phyloP scores from a whole-genome alignment of 2,888 invertebrate genomes.

The Auanema sp. region DNA sequence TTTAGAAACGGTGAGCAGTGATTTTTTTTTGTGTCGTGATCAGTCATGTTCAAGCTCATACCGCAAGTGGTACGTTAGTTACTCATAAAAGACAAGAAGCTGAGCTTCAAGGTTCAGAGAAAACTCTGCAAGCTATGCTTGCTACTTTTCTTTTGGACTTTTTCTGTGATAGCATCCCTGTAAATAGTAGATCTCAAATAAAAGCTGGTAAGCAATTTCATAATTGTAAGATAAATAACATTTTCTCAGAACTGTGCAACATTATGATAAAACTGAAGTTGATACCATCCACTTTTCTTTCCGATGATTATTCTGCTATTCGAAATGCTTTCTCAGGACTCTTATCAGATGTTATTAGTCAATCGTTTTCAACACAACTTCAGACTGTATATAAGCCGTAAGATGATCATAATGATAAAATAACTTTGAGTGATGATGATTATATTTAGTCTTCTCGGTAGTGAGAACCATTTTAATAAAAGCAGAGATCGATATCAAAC shows the following conservation, averaged over 20 bases:
- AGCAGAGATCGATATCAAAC: conserved; percentile 26
- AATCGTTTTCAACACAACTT: too few species aligned
- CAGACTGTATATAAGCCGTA: too few species aligned
- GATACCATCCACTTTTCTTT: background rate
- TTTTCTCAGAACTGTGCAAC: too few species aligned
- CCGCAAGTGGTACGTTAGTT: too few species aligned
- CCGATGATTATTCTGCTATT: background rate
- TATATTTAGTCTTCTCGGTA: too few species aligned
- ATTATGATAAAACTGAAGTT: background rate
- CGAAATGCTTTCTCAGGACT: conserved; percentile 1
- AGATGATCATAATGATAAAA: too few species aligned
- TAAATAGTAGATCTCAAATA: background rate
- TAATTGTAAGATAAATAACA: too few species aligned
- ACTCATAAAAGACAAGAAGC: background rate
- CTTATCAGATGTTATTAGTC: background rate
- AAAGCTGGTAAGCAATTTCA: conserved; percentile 2
- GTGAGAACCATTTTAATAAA: too few species aligned
- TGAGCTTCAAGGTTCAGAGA: background rate
- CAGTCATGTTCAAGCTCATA: too few species aligned
- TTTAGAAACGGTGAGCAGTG: background rate
- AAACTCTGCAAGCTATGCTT: background rate
- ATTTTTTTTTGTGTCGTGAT: background rate
- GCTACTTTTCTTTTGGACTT: conserved; percentile 8
- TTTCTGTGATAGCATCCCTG: background rate
- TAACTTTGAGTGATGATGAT: too few species aligned